Evolutionary conservation across 2,113 vertebrate genomes (phyloP).

Genomic region (Vimba vimba): DNA sequence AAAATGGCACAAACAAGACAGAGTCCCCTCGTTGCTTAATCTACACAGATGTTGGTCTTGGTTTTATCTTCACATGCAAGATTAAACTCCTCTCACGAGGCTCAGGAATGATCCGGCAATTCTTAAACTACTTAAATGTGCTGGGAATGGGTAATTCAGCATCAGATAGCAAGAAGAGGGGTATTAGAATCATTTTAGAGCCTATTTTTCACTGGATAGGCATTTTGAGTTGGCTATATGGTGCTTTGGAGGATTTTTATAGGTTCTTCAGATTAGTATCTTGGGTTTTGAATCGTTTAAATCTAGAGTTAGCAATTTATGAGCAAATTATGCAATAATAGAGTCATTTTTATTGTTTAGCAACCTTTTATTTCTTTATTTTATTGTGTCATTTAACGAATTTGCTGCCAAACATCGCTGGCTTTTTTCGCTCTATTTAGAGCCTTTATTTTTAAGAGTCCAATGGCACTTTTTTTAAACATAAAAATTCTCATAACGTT

Average conservation of each 20-base stretch:
- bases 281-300: neutral
- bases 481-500: neutral
- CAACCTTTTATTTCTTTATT: neutral
- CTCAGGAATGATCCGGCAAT: neutral
- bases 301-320: neutral
- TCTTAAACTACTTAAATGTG: neutral
- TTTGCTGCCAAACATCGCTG: neutral
- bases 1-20: neutral
- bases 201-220: neutral
- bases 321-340: neutral
- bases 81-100: conserved; percentile 20
- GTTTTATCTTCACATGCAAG: conserved; percentile 11
- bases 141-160: neutral
- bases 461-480: neutral
- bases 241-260: neutral
- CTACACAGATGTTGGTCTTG: conserved; percentile 24
- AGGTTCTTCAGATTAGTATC: neutral
- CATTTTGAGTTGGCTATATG: neutral
- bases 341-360: neutral
- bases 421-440: neutral
- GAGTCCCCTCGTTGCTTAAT: neutral
- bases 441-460: neutral
- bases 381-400: neutral
- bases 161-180: neutral
- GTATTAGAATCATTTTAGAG: neutral